Evolutionary conservation across 2,113 vertebrate species (phyloP).

Genomic region (Scartelaos histophorus): DNA sequence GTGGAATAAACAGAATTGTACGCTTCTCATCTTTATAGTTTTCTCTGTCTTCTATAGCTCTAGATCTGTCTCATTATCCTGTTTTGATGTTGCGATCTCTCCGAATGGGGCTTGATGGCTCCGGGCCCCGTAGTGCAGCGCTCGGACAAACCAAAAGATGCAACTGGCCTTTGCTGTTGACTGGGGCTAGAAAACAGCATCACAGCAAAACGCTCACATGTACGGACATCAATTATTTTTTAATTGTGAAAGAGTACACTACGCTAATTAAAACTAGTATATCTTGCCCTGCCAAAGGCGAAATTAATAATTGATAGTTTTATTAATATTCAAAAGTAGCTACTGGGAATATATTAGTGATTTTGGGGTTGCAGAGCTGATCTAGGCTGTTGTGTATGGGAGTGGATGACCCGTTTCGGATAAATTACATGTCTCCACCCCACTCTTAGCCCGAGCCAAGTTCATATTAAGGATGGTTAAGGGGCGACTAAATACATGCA

Average conservation of each 20-base stretch:
- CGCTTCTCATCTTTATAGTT: conserved; percentile 47
- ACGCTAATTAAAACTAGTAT: conserved; percentile 99
- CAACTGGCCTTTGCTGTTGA: conserved; percentile 85
- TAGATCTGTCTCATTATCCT: conserved; percentile 71
- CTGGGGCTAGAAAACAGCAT: conserved; percentile 92
- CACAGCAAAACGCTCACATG: conserved; percentile 88
- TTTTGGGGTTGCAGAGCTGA: conserved; percentile 93
- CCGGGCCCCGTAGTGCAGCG: conserved; percentile 38
- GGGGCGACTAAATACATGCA: neutral
- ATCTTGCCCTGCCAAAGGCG: conserved; percentile 99
- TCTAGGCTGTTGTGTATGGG: conserved; percentile 63
- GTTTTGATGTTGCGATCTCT: conserved; percentile 66
- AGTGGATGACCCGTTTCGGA: conserved; percentile 41
- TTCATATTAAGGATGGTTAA: conserved; percentile 14
- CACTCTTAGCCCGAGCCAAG: conserved; percentile 42
- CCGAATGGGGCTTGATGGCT: conserved; percentile 59
- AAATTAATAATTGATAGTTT: conserved; percentile 99
- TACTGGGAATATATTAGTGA: conserved; percentile 98
- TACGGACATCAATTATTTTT: conserved; percentile 99
- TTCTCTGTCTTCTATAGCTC: conserved; percentile 42
- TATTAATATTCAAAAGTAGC: conserved; percentile 99
- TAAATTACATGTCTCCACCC: conserved; percentile 47
- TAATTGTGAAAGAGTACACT: conserved; percentile 99
- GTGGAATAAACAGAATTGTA: conserved; percentile 56
- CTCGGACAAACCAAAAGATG: conserved; percentile 68